Evolutionary conservation across 2,888 invertebrate species (phyloP), one percentile per base, ranked within the genome.

Genomic region (Agrotis puta): DNA sequence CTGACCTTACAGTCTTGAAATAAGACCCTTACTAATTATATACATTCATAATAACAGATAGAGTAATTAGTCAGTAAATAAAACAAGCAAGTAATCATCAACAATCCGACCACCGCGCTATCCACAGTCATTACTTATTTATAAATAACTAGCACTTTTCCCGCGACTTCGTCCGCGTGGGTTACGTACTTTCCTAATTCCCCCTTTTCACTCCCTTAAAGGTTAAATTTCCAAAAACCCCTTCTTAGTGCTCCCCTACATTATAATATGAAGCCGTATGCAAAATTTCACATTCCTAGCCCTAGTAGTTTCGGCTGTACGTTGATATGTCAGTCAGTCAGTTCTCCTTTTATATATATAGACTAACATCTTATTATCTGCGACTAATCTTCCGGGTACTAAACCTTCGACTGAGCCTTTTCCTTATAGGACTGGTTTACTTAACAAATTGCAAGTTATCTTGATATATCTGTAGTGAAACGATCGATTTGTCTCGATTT

Each of bases 391-490:
- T 77, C 78, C 77, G 74, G 61, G 57, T 72, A 63, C 65, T 71
- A 45, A 72, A 70, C 73, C 69, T 69, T 62, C 48, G 7, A 6
- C 56, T 75, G 56, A 71, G 66, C n/a, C 20, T 81, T 84, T 84
- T 81, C 70, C 77, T 82, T 65, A 57, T 74, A 63, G n/a, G 50
- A 77, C 70, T 47, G 53, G 70, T 77, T 75, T 57, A 61, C 64
- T 72, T 63, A 58, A 73, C 70, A 70, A 73, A 70, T 73, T 66
- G 70, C 69, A 63, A 70, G 53, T 70, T 77, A 71, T 70, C 67
- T 54, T 69, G 69, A 70, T 59, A 64, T 59, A 63, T 33, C 62
- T 51, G 53, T 47, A 47, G 5, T 33, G 18, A 4, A 27, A 24
- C 33, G 47, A 69, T 77, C 45, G 62, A 81, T 81, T 62, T 62